phyloP scores from a whole-genome alignment of 2,888 invertebrate species.

The Argyresthia goedartella region DNA sequence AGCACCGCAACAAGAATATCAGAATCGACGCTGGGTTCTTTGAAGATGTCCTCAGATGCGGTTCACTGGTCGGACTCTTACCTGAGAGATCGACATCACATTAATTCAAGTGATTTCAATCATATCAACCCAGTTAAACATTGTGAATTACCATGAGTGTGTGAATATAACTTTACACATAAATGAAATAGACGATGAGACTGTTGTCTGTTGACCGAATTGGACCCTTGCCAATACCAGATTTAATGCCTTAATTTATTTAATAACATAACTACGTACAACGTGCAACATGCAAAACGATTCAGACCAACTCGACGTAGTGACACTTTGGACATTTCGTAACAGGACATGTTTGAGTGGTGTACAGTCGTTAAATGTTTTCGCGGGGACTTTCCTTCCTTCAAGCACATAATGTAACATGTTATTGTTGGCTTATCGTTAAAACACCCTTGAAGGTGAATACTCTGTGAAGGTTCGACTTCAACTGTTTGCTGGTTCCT shows the following conservation, averaged over 20 bases:
- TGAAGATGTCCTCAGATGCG: too few species aligned
- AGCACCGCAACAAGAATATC: too few species aligned
- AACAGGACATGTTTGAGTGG: neutral
- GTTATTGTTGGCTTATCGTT: conserved; percentile 5
- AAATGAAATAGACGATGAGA: too few species aligned
- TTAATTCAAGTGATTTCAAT: too few species aligned
- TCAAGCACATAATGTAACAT: neutral
- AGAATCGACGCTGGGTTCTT: too few species aligned
- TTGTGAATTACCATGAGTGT: too few species aligned
- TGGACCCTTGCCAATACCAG: neutral
- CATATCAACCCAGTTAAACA: too few species aligned
- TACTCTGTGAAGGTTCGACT: neutral
- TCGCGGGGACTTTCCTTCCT: neutral
- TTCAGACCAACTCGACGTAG: neutral
- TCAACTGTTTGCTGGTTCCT: neutral
- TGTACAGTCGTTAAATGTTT: neutral
- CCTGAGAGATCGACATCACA: too few species aligned
- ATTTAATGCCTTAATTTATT: neutral
- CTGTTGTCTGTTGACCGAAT: neutral
- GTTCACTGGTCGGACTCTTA: too few species aligned
- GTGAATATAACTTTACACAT: too few species aligned
- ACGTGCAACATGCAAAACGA: neutral
- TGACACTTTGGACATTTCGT: neutral
- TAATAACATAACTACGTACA: conserved; percentile 1
- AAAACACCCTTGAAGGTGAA: neutral